Base-by-base conservation (phyloP, 2,888 invertebrate species). In the Cenopis cana region DNA sequence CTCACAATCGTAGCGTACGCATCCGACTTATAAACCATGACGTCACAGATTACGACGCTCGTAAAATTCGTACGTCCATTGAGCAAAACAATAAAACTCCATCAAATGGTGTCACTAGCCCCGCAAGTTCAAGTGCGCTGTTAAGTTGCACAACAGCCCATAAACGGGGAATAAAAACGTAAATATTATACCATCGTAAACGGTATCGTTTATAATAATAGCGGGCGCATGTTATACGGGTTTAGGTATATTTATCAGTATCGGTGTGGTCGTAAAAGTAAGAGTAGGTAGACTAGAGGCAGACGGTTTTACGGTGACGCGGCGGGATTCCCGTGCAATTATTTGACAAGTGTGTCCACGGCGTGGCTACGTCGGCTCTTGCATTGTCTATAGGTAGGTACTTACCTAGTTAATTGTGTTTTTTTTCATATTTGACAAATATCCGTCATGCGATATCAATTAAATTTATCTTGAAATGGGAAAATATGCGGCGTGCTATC, bases 21-120 rank as follows among this genome's bases (percentile, higher is more conserved):
- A 82, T 84, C 82, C 76, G 81, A 81, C 81, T 85, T 85, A 88
- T 85, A 87, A 70, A 85, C 84, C 84, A 76, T 76, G 78, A 82
- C 89, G 89, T 89, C 90, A 89, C 85, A 89, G 87, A 89, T 89
- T 89, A 90, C 91, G 89, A 85, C 82, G 87, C 79, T 91, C 91
- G 89, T 92, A 91, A 93, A 93, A 89, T 87, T 85, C 86, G 88
- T 85, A 82, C 89, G 89, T 88, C 90, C 91, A 91, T 92, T 91
- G 87, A 91, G 85, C 80, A 83, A 85, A 88, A 91, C 91, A 93
- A 93, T 93, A 92, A 92, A 92, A 91, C 86, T 82, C 86, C 90
- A 90, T 92, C 92, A 91, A 89, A 90, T 85, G 85, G 91, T 93
- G 93, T 91, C 92, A 92, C 91, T 90, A 88, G 90, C 88, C 85